These are phyloP conservation scores for Blastomussa wellsi DNA, from an alignment of 92 coral and sea anemone species.

Conservation along the genomic window DNA sequence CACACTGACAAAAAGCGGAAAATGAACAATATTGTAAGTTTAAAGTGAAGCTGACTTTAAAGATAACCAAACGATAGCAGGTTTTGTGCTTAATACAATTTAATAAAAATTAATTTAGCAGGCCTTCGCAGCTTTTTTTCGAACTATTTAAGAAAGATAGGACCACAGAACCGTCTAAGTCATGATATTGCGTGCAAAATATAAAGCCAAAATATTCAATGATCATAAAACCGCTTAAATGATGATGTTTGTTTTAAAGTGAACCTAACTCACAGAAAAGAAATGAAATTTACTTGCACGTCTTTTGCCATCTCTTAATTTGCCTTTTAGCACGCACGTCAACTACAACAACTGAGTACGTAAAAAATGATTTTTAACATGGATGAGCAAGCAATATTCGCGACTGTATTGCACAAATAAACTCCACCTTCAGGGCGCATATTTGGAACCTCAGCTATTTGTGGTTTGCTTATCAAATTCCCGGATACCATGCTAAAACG, in stretches of 20 bases:
- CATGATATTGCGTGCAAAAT: not conserved
- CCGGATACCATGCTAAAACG: too few relatives aligned
- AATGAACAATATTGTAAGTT: not conserved
- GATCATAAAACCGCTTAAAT: not conserved
- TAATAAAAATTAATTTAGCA: not conserved
- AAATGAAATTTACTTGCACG: not conserved
- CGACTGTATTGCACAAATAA: slow-evolving; percentile 5
- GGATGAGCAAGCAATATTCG: not conserved
- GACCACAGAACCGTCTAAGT: not conserved
- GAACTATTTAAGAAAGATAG: not conserved
- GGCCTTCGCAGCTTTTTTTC: not conserved
- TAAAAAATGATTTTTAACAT: not conserved
- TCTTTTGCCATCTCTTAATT: not conserved
- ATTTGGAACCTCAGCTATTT: not conserved
- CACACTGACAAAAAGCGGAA: not conserved
- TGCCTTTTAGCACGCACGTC: not conserved
- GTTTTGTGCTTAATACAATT: not conserved
- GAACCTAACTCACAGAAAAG: not conserved
- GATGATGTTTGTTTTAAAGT: not conserved
- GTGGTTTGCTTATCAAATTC: not conserved
- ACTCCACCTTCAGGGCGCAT: not conserved
- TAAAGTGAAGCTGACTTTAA: not conserved
- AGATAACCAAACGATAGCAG: not conserved
- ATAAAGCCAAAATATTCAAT: not conserved
- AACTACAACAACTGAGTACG: not conserved